phyloP scores from a whole-genome alignment of 30 jellyfish, hydroid and myxozoan genomes.

The Hydra vulgaris region DNA sequence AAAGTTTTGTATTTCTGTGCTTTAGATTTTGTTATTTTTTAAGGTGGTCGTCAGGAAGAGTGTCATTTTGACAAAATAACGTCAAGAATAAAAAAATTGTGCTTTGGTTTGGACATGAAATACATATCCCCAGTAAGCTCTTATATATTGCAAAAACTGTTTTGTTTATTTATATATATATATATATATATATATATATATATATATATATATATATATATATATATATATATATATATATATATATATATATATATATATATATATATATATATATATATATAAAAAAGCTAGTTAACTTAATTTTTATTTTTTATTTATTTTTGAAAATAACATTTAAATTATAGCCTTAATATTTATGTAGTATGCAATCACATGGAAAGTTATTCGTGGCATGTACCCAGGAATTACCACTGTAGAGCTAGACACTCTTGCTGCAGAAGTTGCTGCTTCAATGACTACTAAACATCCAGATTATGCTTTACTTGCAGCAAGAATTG shows the following conservation, averaged over 20 bases:
- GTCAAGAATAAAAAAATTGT: constrained; percentile 72
- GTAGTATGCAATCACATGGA: constrained; percentile 84
- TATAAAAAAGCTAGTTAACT: too few species aligned
- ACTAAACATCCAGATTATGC: constrained; percentile 99
- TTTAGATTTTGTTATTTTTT: too few species aligned
- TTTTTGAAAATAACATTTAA: background rate
- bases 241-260: too few species aligned
- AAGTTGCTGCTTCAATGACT: constrained; percentile 99
- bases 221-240: too few species aligned
- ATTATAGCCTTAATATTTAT: background rate
- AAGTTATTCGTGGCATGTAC: constrained; percentile 89
- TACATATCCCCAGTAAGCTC: constrained; percentile 90
- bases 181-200: too few species aligned
- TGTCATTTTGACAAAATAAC: constrained; percentile 93
- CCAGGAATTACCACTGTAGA: constrained; percentile 97
- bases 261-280: too few species aligned
- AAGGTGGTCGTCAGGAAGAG: constrained; percentile 85
- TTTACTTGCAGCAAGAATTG: constrained; percentile 96
- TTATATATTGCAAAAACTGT: background rate
- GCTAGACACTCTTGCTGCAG: constrained; percentile 97
- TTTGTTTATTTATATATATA: constrained; percentile 3
- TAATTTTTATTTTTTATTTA: background rate
- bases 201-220: too few species aligned
- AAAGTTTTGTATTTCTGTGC: too few species aligned
- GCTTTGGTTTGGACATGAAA: constrained; percentile 69